Base-by-base conservation (phyloP, 2,888 invertebrate genomes). In the Thera obeliscata region DNA sequence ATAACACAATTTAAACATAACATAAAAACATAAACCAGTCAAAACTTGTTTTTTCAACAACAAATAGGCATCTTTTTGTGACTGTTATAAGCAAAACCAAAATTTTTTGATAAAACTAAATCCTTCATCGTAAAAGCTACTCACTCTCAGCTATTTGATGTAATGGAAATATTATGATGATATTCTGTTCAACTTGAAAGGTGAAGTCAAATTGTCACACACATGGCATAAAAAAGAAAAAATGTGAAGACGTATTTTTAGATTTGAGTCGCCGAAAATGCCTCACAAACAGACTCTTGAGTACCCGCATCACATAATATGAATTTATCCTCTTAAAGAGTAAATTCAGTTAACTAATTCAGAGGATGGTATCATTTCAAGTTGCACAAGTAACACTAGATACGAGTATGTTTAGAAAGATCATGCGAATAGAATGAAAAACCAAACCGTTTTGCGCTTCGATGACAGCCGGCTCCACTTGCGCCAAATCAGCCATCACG, bases 381-480 rank as follows among this genome's bases (percentile, higher is more conserved):
- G 69, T 66, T 63, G 66, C 41, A 57, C 56, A 63, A 9, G 66
- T 60, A 63, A 60, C 7, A 12, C 33, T 36, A 55, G 5, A 6
- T 22, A 22, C 22, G 22, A 22, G 22, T 35, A 43, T 56, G 41
- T 58, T 35, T 62, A 71, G 73, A 72, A 68, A 48, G 61, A 66
- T 48, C 74, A 76, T 82, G 82, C 75, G 69, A 76, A 76, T 73
- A 74, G 75, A 80, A 73, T 74, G 76, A 84, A 84, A 80, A 79
- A 79, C 81, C 93, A 91, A 95, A 97, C 97, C 98, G 94, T 96
- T 97, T 94, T 99, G 99, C 48, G 99, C 99, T 79, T 99, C 99
- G 81, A 98, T 97, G 77, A 99, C 99, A 72, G 99, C 99, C 0
- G 99, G 99, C 90, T 99, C 99, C 61, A 99, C 99, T 91, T 98